Conservation (phyloP, 1,140 invertebrate species). For the Dendrolimus kikuchii region DNA sequence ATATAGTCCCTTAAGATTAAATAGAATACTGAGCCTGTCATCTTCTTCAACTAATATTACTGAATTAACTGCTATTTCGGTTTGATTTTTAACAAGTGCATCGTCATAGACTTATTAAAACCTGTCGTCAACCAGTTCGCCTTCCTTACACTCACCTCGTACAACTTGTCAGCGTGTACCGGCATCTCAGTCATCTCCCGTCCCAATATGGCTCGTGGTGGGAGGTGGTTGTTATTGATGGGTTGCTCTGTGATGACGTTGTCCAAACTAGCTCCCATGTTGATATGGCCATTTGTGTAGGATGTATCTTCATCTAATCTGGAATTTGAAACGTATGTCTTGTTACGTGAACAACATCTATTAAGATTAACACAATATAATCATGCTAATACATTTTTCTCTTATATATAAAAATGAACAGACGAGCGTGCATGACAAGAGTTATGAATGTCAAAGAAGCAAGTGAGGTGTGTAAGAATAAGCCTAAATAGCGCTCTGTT, state of each 20-base stretch:
- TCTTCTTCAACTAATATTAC: no score
- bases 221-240: conserved; percentile 59
- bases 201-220: conserved; percentile 27
- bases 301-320: conserved; percentile 47
- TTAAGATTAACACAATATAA: no score
- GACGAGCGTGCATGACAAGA: no score
- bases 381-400: no score
- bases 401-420: no score
- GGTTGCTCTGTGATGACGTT: conserved; percentile 57
- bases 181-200: conserved; percentile 58
- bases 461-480: no score
- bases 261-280: conserved; percentile 55
- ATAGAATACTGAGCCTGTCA: no score
- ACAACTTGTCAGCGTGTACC: conserved; percentile 59
- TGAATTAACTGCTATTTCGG: neutral
- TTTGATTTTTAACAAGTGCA: neutral
- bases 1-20: no score
- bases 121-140: neutral
- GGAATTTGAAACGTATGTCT: conserved; percentile 13
- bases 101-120: neutral
- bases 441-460: no score
- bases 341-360: no score
- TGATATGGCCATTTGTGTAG: conserved; percentile 47
- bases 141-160: conserved; percentile 35
- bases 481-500: no score